A percentile compares a stretch with the other conserved stretches of the same genome.
These are phyloP conservation scores for Nasonovia ribisnigri DNA, from an alignment of 2,888 invertebrate genomes.

Conservation along the genomic window DNA sequence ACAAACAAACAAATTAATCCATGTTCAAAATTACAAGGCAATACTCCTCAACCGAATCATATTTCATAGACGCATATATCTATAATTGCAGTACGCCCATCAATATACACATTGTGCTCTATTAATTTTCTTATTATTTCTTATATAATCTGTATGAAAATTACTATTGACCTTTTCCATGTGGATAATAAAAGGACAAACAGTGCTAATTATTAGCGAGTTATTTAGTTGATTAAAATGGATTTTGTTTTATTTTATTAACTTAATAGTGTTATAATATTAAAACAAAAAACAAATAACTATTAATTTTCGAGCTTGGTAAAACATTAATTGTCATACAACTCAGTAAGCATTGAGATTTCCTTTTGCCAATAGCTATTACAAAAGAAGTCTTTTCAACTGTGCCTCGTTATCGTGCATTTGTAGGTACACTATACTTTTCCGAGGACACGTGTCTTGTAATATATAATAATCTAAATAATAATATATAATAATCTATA, in stretches of 20 bases:
- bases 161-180: background rate
- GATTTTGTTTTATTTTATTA: background rate
- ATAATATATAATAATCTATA: too few species aligned
- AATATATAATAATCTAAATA: too few species aligned
- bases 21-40: background rate
- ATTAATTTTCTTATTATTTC: background rate
- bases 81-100: background rate
- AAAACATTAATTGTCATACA: background rate
- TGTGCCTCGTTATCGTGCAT: background rate
- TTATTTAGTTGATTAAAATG: background rate
- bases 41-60: background rate
- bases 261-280: background rate
- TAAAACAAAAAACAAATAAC: background rate
- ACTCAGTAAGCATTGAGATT: background rate
- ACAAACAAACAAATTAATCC: background rate
- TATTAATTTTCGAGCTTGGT: background rate
- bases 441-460: background rate
- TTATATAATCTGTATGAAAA: background rate
- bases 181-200: background rate
- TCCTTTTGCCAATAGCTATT: background rate
- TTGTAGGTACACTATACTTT: background rate
- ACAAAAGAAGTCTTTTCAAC: background rate
- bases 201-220: background rate
- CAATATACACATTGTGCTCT: background rate
- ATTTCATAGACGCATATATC: background rate